Percentiles rank a stretch among this genome's conserved stretches.
Evolutionary conservation across 2,797 vertebrate species (phyloP).

Genomic region (Gymnoscopelus braueri): DNA sequence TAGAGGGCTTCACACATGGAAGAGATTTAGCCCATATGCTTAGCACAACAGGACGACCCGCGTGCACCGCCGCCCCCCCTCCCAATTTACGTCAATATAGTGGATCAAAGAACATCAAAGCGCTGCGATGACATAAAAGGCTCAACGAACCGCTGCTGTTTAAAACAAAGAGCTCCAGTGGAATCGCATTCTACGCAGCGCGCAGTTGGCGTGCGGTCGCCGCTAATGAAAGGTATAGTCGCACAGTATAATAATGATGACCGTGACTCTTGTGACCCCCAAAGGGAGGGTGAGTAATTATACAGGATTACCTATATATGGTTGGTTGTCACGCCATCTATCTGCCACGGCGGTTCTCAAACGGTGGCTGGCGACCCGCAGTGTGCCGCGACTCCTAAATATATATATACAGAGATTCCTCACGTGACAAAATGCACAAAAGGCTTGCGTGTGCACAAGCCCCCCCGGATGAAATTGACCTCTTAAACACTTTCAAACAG

Average conservation of each 20-base stretch:
- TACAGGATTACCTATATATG: constrained; percentile 9
- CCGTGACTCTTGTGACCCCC: constrained; percentile 21
- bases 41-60: constrained; percentile 74
- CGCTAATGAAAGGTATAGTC: constrained; percentile 31
- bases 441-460: too few relatives aligned
- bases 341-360: not conserved
- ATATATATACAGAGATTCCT: constrained; percentile 17
- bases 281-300: constrained; percentile 21
- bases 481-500: too few relatives aligned
- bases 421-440: constrained; percentile 31
- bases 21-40: constrained; percentile 77
- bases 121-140: constrained; percentile 53
- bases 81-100: constrained; percentile 75
- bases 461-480: too few relatives aligned
- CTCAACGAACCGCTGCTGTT: constrained; percentile 51
- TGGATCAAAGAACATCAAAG: constrained; percentile 78
- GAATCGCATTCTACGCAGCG: constrained; percentile 34
- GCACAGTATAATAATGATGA: constrained; percentile 20
- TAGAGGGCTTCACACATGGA: constrained; percentile 75
- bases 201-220: constrained; percentile 29
- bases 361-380: too few relatives aligned
- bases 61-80: constrained; percentile 52
- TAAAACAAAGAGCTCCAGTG: constrained; percentile 50
- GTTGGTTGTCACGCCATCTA: constrained; percentile 23
- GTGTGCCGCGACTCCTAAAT: too few relatives aligned